phyloP scores from a whole-genome alignment of 2,113 vertebrate genomes.

The Mormoops blainvillei region DNA sequence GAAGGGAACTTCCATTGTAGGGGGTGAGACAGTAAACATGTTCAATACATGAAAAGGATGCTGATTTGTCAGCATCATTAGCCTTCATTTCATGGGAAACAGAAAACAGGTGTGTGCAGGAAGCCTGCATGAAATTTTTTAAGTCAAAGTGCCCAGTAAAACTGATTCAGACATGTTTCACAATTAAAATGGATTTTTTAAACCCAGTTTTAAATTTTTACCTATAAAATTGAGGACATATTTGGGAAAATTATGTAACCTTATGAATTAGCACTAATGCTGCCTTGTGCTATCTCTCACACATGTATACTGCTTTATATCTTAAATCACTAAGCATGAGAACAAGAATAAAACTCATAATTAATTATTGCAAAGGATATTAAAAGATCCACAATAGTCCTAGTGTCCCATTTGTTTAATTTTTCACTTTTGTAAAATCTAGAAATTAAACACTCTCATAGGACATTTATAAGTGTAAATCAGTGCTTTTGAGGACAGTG shows the following conservation, averaged over 20 bases:
- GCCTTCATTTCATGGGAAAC: neutral
- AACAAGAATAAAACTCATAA: neutral
- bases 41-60: neutral
- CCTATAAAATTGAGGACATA: neutral
- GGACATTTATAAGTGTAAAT: neutral
- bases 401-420: neutral
- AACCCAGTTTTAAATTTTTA: neutral
- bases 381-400: neutral
- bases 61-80: neutral
- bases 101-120: neutral
- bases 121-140: neutral
- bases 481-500: neutral
- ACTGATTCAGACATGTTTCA: neutral
- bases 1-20: neutral
- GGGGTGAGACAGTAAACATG: neutral
- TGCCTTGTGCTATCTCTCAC: neutral
- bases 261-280: neutral
- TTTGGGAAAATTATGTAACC: neutral
- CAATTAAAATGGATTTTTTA: neutral
- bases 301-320: neutral
- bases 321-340: neutral
- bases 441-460: neutral
- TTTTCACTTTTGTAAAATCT: slow-evolving; percentile 8
- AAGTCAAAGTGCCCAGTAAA: neutral
- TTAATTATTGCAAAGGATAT: neutral